phyloP scores from a whole-genome alignment of 2,888 invertebrate species.

The Cactoblastis cactorum region DNA sequence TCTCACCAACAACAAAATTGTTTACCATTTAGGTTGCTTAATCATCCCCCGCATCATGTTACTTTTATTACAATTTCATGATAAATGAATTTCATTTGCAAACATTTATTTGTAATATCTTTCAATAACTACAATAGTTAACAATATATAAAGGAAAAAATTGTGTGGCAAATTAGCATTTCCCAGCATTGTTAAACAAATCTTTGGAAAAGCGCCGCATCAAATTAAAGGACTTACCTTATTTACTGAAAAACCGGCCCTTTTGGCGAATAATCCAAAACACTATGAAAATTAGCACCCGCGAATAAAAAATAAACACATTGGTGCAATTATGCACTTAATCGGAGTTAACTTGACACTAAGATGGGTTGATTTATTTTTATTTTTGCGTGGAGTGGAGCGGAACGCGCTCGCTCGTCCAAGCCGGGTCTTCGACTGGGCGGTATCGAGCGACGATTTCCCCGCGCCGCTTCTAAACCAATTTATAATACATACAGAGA shows the following conservation, averaged over 20 bases:
- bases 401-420: slow-evolving; percentile 35
- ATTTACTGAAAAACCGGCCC: slow-evolving; percentile 16
- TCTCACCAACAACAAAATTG: not conserved
- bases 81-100: not conserved
- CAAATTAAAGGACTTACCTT: slow-evolving; percentile 17
- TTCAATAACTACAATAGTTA: not conserved
- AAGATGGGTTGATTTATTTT: slow-evolving; percentile 31
- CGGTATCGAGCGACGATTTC: slow-evolving; percentile 72
- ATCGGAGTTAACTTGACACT: not conserved
- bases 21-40: not conserved
- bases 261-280: slow-evolving; percentile 26
- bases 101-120: not conserved
- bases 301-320: not conserved
- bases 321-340: not conserved
- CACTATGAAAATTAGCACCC: slow-evolving; percentile 15
- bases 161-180: not conserved
- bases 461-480: slow-evolving; percentile 73
- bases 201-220: not conserved
- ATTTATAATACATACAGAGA: slow-evolving; percentile 79
- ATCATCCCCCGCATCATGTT: not conserved
- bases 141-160: not conserved
- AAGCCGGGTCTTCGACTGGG: slow-evolving; percentile 58
- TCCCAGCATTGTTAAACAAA: not conserved
- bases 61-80: not conserved
- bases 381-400: slow-evolving; percentile 30